phyloP scores from a whole-genome alignment of 2,888 invertebrate species.

The Hoplodrina blanda region DNA sequence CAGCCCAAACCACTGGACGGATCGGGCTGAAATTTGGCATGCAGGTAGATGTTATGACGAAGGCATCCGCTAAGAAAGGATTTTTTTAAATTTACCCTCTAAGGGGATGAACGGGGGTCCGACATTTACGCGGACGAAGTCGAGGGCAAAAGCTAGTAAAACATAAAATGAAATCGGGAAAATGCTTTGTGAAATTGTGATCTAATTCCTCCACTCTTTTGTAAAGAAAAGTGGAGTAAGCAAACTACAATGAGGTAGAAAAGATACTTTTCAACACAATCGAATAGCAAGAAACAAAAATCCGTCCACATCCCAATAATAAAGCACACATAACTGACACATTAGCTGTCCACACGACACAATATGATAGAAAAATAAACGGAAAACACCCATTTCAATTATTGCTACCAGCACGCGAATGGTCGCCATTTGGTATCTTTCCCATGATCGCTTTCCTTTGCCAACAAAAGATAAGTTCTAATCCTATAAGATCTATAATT shows the following conservation, averaged over 20 bases:
- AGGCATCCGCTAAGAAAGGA: no score
- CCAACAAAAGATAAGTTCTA: slow-evolving; percentile 66
- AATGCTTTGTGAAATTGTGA: neutral
- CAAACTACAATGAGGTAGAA: neutral
- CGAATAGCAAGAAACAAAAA: slow-evolving; percentile 44
- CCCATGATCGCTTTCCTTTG: slow-evolving; percentile 78
- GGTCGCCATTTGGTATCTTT: slow-evolving; percentile 78
- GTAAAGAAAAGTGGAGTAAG: neutral
- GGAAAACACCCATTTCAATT: slow-evolving; percentile 81
- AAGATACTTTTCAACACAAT: slow-evolving; percentile 7
- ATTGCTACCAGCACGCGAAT: slow-evolving; percentile 83
- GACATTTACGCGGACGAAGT: no score
- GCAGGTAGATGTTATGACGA: no score
- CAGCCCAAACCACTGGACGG: no score
- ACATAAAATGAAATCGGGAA: neutral
- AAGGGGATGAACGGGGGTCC: no score
- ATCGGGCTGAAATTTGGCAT: no score
- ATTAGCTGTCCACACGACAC: slow-evolving; percentile 79
- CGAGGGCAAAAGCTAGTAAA: no score
- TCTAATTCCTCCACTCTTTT: neutral
- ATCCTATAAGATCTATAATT: slow-evolving; percentile 77
- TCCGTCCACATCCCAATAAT: slow-evolving; percentile 55
- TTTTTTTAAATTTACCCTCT: no score
- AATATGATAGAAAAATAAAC: slow-evolving; percentile 77
- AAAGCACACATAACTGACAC: slow-evolving; percentile 68